Base-by-base conservation (phyloP, 2,888 invertebrate species). In the Sinohyriopsis cumingii region DNA sequence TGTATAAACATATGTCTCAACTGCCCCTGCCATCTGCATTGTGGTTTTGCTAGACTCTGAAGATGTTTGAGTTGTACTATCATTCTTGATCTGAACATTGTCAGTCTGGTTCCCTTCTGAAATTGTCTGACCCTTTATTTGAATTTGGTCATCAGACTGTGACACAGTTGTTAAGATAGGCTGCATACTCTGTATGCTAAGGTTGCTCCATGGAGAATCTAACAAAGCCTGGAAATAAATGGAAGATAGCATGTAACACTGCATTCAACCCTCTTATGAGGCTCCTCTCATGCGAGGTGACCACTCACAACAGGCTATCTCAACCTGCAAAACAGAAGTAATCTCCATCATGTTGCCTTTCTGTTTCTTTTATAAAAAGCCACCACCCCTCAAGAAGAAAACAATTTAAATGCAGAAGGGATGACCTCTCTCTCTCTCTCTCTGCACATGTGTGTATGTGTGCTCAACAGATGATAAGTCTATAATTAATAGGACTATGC, bases 141-240 rank as follows among this genome's bases (percentile, higher is more conserved):
- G 12, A 65, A 54, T 65, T 65, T 64, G 55, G 62, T 57, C 22
- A 67, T 53, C 28, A 67, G 73, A 75, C 67, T 81, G 80, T n/a
- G 75, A 45, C 19, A 73, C 69, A 45, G 45, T 45, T 53, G 74
- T 77, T 59, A 67, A 78, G 19, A 69, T 71, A 2, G 85, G 84
- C 73, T 87, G 86, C 1, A 81, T 63, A 54, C 85, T 83, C 70
- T 87, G 87, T 24, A 84, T 68, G 55, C 82, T 78, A 57, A 86
- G 59, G 68, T 87, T 86, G 65, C 71, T 80, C 87, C 87, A 87
- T 20, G 83, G 77, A 25, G 59, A 33, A 57, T 64, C 59, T 25
- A 65, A 66, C 20, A 76, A 55, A 45, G 68, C 71, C 80, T 82
- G 59, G 3, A 56, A 45, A 45, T 45, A 45, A 45, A 45, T 15